Evolutionary conservation across 1,140 invertebrate species (phyloP), one percentile per base, ranked within the genome.

Genomic region (Macrocentrus cingulum): DNA sequence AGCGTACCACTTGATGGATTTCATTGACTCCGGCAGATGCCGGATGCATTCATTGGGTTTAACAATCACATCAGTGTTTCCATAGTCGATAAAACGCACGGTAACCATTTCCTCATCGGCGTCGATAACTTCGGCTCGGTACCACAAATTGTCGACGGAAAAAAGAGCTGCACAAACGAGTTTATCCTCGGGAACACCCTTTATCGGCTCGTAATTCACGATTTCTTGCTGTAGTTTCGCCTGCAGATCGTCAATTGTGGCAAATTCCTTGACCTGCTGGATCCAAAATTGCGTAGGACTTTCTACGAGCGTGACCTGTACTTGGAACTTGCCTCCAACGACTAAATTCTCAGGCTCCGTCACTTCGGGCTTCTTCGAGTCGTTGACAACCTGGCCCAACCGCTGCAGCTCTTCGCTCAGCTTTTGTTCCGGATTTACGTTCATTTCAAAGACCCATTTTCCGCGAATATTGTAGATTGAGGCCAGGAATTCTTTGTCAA

Each of bases 41-140:
- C 87, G 88, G 1, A 90, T 79, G 7, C 83, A 69, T 11, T 0
- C 71, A 39, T 8, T 3, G 76, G 85, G 87, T 32, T 85, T 80
- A 0, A 88, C 16, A 7, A 58, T 80, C 0, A 86, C 82, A 65
- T 91, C 89, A 0, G 87, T 88, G 60, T 90, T 91, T 5, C 92
- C 92, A 69, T 87, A 93, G 69, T 95, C 92, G 2, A 94, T 85
- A 67, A 92, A 94, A 20, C 86, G 81, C 0, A 94, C 85, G 1
- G 88, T 88, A 9, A 84, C 88, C 18, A 88, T 84, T 46, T 86
- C 87, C 8, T 81, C 79, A 59, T 87, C 85, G 0, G 84, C 81
- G 62, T 91, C 88, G 1, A 91, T 80, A n/a, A 93, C 86, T 63
- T 87, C 83, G 1, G 90, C 91, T 62, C 92, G 80, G 66, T 93